Conservation (phyloP, 2,888 invertebrate genomes). For the Deilephila porcellus region DNA sequence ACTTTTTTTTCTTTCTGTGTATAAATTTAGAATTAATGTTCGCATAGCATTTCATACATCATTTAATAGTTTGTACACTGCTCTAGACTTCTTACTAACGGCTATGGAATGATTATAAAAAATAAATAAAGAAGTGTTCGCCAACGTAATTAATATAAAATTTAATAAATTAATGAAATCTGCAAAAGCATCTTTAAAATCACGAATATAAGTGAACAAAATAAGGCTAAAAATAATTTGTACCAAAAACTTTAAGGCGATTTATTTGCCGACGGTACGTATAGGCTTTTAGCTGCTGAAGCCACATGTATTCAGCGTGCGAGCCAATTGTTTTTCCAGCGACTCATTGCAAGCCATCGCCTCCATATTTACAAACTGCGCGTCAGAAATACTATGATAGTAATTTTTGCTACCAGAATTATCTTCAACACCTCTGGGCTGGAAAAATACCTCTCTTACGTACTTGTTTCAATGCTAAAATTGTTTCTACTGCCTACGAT, state of each 20-base stretch:
- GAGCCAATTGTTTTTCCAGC: slow-evolving; percentile 18
- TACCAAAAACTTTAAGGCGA: not conserved
- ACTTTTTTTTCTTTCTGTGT: too few species aligned
- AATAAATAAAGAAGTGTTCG: too few species aligned
- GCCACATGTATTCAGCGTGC: not conserved
- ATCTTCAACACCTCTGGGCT: not conserved
- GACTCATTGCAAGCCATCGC: not conserved
- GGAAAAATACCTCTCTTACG: not conserved
- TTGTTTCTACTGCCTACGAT: not conserved
- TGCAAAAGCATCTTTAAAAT: not conserved
- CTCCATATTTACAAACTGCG: not conserved
- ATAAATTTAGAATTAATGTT: too few species aligned
- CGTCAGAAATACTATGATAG: not conserved
- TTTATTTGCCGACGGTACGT: slow-evolving; percentile 4
- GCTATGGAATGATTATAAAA: too few species aligned
- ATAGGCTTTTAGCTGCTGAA: slow-evolving; percentile 18
- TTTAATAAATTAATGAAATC: too few species aligned
- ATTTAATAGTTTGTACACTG: too few species aligned
- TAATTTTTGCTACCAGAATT: not conserved
- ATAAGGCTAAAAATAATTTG: not conserved
- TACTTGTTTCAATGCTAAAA: not conserved
- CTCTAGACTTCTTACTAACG: too few species aligned
- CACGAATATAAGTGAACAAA: not conserved
- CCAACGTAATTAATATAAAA: too few species aligned
- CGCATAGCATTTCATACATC: too few species aligned